Evolutionary conservation across 2,797 vertebrate species (phyloP).

Genomic region (Chiroxiphia lanceolata): DNA sequence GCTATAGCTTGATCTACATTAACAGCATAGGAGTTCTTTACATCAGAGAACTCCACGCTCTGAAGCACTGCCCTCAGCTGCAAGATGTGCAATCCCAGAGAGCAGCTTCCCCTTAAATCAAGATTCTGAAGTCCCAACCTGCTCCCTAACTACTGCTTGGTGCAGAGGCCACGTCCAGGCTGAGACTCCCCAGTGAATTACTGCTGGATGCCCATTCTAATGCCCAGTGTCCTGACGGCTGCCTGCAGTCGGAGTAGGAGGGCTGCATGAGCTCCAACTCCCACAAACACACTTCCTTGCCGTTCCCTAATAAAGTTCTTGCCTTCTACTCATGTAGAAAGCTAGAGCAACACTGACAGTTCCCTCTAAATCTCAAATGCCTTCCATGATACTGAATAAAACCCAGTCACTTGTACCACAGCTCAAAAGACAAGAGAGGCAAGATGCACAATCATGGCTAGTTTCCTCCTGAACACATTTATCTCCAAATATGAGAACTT

Average conservation of each 20-base stretch:
- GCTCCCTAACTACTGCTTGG: background rate
- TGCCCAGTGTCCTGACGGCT: rapidly evolving
- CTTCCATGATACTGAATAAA: background rate
- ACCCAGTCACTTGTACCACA: background rate
- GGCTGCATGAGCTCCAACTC: background rate
- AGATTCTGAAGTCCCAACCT: background rate
- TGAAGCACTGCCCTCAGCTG: background rate
- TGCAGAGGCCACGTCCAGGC: background rate
- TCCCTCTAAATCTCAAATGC: background rate
- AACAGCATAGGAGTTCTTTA: background rate
- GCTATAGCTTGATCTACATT: background rate
- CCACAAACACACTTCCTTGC: background rate
- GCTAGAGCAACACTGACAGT: background rate
- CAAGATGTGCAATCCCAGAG: background rate
- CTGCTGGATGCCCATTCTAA: background rate
- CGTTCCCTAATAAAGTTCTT: background rate
- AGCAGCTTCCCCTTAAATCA: background rate
- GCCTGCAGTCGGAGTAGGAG: background rate
- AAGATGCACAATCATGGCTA: background rate
- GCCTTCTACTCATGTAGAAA: rapidly evolving
- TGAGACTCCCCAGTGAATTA: background rate
- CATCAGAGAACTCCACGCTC: background rate
- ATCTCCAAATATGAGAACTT: background rate
- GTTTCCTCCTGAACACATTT: background rate
- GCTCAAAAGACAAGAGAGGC: background rate